Conservation (phyloP, 2,888 invertebrate genomes). For the Gnatocerus cornutus region DNA sequence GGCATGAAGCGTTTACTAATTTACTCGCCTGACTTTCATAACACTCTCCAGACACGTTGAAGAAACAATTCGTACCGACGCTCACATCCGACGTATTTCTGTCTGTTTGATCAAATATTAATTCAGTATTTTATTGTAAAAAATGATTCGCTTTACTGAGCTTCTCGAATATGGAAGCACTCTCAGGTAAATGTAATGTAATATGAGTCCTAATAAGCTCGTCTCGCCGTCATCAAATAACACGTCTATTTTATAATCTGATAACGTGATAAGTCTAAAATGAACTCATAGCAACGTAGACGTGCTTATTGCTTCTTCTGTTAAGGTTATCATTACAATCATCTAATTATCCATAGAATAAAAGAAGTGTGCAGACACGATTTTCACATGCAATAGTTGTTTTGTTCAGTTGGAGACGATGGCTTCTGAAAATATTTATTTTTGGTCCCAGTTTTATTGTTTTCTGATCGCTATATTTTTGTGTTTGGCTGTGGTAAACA, state of each 20-base stretch:
- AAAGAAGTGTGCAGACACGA: neutral
- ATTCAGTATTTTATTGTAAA: slow-evolving; percentile 36
- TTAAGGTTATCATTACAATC: slow-evolving; percentile 13
- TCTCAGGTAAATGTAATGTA: slow-evolving; percentile 46
- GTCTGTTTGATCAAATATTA: slow-evolving; percentile 44
- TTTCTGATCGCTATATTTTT: too few species aligned
- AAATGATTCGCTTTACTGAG: slow-evolving; percentile 30
- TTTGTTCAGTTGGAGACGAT: too few species aligned
- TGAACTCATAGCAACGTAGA: slow-evolving; percentile 31
- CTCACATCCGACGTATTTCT: slow-evolving; percentile 26
- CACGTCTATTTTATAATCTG: slow-evolving; percentile 48
- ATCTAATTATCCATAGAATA: neutral
- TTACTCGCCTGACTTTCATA: slow-evolving; percentile 21
- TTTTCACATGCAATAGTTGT: too few species aligned
- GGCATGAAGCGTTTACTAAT: slow-evolving; percentile 44
- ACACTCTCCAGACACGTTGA: slow-evolving; percentile 11
- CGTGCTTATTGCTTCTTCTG: slow-evolving; percentile 25
- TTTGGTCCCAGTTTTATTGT: too few species aligned
- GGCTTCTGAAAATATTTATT: too few species aligned
- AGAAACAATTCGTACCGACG: slow-evolving; percentile 24
- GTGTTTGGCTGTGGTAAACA: too few species aligned
- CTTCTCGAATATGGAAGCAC: slow-evolving; percentile 37
- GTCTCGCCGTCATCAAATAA: slow-evolving; percentile 48
- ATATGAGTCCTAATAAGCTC: slow-evolving; percentile 48
- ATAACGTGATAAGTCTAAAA: slow-evolving; percentile 41